Conservation (phyloP, 2,888 invertebrate species). For the Campoplex nolae region DNA sequence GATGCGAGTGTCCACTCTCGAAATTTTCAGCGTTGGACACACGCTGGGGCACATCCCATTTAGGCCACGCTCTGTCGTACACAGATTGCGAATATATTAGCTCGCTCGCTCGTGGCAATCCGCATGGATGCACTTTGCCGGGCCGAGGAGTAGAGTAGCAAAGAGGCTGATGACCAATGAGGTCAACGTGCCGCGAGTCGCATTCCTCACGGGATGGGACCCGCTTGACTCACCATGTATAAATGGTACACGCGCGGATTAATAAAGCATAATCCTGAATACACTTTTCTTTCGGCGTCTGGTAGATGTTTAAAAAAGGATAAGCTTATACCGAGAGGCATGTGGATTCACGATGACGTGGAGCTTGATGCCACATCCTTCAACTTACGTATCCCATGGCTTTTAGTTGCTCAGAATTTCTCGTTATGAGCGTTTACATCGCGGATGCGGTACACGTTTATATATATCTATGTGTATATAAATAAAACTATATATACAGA, state of each 20-base stretch:
- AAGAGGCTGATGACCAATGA: slow-evolving; percentile 64
- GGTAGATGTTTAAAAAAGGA: slow-evolving; percentile 49
- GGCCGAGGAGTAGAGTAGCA: background rate
- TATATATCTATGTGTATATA: background rate
- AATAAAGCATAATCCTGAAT: slow-evolving; percentile 63
- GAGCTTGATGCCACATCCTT: slow-evolving; percentile 43
- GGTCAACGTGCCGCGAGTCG: slow-evolving; percentile 59
- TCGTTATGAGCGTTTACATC: slow-evolving; percentile 46
- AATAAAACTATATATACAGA: background rate
- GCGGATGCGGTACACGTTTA: slow-evolving; percentile 3
- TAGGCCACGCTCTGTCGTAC: slow-evolving; percentile 59
- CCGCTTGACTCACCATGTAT: slow-evolving; percentile 64
- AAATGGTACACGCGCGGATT: slow-evolving; percentile 60
- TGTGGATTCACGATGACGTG: slow-evolving; percentile 52
- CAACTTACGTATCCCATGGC: slow-evolving; percentile 47
- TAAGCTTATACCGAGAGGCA: slow-evolving; percentile 4
- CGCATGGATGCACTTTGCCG: slow-evolving; percentile 22
- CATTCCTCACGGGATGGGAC: slow-evolving; percentile 57
- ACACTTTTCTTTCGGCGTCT: slow-evolving; percentile 53
- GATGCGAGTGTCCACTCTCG: slow-evolving; percentile 69
- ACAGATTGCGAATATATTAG: slow-evolving; percentile 17
- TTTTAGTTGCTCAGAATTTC: slow-evolving; percentile 41
- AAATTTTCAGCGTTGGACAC: slow-evolving; percentile 71
- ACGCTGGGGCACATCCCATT: slow-evolving; percentile 69
- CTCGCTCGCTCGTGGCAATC: slow-evolving; percentile 14